phyloP scores from a whole-genome alignment of 1,140 invertebrate species.

The Centruroides sculpturatus region DNA sequence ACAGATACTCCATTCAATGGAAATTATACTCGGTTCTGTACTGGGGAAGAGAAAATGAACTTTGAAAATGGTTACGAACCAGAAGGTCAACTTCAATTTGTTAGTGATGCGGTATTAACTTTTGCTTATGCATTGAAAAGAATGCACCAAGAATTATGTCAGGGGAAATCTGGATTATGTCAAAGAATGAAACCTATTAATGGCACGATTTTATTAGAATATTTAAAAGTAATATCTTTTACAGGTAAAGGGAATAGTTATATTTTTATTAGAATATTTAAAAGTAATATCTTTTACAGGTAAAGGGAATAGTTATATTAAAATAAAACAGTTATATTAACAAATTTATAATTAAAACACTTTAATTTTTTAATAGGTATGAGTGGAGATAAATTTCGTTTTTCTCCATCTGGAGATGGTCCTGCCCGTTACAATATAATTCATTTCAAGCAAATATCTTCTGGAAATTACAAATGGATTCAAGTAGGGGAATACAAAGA shows the following conservation, averaged over 20 bases:
- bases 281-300: conserved; percentile 69
- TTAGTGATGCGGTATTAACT: conserved; percentile 80
- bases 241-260: conserved; percentile 42
- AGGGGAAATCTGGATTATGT: conserved; percentile 51
- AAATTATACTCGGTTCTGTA: conserved; percentile 38
- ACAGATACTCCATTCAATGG: conserved; percentile 63
- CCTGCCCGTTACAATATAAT: conserved; percentile 86
- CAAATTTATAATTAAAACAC: too few species aligned
- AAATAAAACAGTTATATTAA: too few species aligned
- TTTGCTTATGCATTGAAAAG: conserved; percentile 75
- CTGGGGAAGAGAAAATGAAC: conserved; percentile 36
- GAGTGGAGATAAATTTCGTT: conserved; percentile 73
- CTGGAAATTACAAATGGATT: conserved; percentile 35
- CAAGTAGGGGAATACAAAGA: conserved; percentile 59
- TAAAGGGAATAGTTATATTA: conserved; percentile 32
- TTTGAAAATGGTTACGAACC: conserved; percentile 39
- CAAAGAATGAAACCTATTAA: conserved; percentile 73
- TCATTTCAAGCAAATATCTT: conserved; percentile 68
- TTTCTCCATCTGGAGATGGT: conserved; percentile 65
- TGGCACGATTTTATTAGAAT: conserved; percentile 63
- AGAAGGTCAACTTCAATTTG: conserved; percentile 81
- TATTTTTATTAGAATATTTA: conserved; percentile 57
- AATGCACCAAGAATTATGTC: conserved; percentile 67
- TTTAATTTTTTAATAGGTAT: conserved; percentile 53
- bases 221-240: conserved; percentile 68